These are phyloP conservation scores for Cyphomyrus plagiostoma DNA, from an alignment of 2,113 vertebrate species.

Conservation along the genomic window DNA sequence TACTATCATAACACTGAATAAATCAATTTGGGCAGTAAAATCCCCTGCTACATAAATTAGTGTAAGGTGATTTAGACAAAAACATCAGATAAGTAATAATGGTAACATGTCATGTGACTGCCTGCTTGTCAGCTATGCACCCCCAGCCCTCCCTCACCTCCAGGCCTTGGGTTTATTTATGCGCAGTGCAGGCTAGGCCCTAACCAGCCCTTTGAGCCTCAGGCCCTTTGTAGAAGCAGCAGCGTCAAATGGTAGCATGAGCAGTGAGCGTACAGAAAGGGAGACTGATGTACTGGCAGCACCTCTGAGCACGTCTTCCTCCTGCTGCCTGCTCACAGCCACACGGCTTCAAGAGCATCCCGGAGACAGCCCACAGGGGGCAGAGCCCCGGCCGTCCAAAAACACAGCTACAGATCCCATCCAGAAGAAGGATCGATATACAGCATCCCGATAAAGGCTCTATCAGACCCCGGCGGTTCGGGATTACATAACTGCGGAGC, in stretches of 20 bases:
- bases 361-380: neutral
- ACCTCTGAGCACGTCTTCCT: neutral
- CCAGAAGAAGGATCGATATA: neutral
- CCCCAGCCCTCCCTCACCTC: neutral
- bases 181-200: neutral
- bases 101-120: neutral
- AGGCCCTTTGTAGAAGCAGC: neutral
- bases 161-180: neutral
- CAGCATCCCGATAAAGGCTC: neutral
- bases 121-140: neutral
- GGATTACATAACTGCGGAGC: neutral
- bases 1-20: neutral
- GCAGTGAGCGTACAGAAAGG: neutral
- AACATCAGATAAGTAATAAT: neutral
- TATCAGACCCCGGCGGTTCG: neutral
- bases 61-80: neutral
- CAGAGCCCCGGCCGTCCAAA: neutral
- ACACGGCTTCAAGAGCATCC: neutral
- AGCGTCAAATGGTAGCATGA: neutral
- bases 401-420: conserved; percentile 10
- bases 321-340: neutral
- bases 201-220: neutral
- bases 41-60: neutral
- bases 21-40: neutral
- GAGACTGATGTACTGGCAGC: neutral